These are phyloP conservation scores for Epinephelus awoara DNA, from an alignment of 2,797 vertebrate genomes.

Conservation along the genomic window DNA sequence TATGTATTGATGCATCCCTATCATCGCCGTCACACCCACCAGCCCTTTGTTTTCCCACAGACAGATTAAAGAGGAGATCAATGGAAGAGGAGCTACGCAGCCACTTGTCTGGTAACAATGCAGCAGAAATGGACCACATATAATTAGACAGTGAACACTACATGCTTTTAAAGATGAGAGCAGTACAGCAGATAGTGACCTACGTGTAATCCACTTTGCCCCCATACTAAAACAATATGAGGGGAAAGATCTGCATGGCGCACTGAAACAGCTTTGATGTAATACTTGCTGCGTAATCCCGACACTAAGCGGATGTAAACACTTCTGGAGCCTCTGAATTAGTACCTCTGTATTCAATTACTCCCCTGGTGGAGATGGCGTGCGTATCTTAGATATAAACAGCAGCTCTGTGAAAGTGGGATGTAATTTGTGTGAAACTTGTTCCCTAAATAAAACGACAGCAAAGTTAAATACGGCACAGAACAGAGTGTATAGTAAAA, in stretches of 20 bases:
- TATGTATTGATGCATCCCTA: conserved; percentile 49
- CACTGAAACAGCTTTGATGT: conserved; percentile 59
- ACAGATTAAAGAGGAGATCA: conserved; percentile 68
- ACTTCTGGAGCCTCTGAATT: conserved; percentile 64
- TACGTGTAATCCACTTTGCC: conserved; percentile 17
- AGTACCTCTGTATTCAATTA: conserved; percentile 71
- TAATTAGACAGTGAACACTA: conserved; percentile 36
- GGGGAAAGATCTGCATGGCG: conserved; percentile 18
- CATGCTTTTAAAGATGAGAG: conserved; percentile 29
- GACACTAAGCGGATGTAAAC: conserved; percentile 67
- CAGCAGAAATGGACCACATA: conserved; percentile 41
- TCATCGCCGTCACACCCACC: conserved; percentile 60
- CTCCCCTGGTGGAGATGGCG: conserved; percentile 53
- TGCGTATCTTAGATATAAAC: conserved; percentile 51
- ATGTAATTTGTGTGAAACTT: conserved; percentile 40
- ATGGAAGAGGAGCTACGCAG: conserved; percentile 47
- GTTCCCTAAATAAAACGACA: conserved; percentile 42
- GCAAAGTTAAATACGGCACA: conserved; percentile 14
- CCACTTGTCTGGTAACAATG: conserved; percentile 52
- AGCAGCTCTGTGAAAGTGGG: conserved; percentile 35
- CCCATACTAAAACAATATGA: not conserved
- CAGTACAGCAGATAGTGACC: conserved; percentile 5
- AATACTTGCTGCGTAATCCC: conserved; percentile 59
- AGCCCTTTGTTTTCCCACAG: conserved; percentile 67
- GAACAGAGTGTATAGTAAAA: not conserved